A percentile compares a stretch with the other conserved stretches of the same genome.
These are phyloP conservation scores for Dicyrtoma fusca DNA, from an alignment of 2,888 invertebrate species.

Conservation along the genomic window DNA sequence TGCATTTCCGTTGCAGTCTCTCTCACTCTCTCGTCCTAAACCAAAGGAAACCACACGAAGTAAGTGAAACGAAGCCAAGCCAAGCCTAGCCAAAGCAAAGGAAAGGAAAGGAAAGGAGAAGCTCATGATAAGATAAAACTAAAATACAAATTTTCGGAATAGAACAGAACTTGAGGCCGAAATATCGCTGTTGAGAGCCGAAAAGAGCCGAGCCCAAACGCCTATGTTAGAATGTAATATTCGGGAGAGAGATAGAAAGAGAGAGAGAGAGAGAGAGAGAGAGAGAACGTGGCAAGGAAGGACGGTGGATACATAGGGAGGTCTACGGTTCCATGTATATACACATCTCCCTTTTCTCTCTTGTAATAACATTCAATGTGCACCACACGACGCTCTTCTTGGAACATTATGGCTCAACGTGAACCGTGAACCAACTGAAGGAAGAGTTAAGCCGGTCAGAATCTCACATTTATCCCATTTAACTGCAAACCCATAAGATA, in stretches of 20 bases:
- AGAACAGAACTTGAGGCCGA: no score
- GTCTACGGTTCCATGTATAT: background rate
- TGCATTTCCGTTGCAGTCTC: background rate
- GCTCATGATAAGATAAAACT: no score
- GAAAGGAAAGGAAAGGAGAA: no score
- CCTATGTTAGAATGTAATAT: no score
- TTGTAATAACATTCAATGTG: background rate
- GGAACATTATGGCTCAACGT: slow-evolving; percentile 21
- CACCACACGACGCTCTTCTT: slow-evolving; percentile 3
- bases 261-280: no score
- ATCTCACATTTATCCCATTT: slow-evolving; percentile 27
- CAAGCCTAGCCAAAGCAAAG: background rate
- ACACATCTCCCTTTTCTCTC: background rate
- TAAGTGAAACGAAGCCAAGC: background rate
- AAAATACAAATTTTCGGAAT: no score
- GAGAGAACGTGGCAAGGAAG: no score
- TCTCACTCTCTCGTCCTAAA: background rate
- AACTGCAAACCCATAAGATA: slow-evolving; percentile 12
- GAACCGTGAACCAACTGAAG: slow-evolving; percentile 16
- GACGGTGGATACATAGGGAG: no score
- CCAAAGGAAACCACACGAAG: slow-evolving; percentile 1
- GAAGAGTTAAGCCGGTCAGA: slow-evolving; percentile 29
- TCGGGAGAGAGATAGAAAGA: no score
- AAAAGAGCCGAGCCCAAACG: no score
- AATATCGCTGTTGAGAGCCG: no score